A percentile compares a stretch with the other conserved stretches of the same genome.
Conservation (phyloP, 1,140 invertebrate species). For the Steinernema khuongi region DNA sequence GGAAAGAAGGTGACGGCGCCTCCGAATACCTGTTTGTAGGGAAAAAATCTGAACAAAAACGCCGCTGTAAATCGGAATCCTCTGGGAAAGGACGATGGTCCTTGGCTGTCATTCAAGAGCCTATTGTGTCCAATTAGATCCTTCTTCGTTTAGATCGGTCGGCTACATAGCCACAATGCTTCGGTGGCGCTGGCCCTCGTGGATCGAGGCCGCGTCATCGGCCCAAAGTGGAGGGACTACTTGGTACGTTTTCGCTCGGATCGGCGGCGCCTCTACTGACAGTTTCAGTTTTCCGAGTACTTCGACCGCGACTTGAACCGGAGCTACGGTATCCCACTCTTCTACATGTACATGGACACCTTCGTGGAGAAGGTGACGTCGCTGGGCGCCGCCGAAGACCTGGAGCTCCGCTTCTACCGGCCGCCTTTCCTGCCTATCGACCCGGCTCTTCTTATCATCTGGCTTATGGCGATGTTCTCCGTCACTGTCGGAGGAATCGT, state of each 20-base stretch:
- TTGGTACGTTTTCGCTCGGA: slow-evolving; percentile 31
- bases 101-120: no score
- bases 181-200: slow-evolving; percentile 44
- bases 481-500: slow-evolving; percentile 37
- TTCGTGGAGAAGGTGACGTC: slow-evolving; percentile 23
- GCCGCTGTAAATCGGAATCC: no score
- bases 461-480: slow-evolving; percentile 42
- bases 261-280: not conserved
- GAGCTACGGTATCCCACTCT: slow-evolving; percentile 25
- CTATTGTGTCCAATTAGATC: not conserved
- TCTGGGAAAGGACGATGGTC: no score
- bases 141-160: slow-evolving; percentile 35
- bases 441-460: slow-evolving; percentile 33
- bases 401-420: slow-evolving; percentile 43
- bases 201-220: slow-evolving; percentile 37
- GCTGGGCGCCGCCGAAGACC: slow-evolving; percentile 15
- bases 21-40: no score
- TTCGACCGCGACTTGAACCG: slow-evolving; percentile 49
- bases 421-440: slow-evolving; percentile 34
- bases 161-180: slow-evolving; percentile 23
- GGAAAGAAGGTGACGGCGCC: not conserved
- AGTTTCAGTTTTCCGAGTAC: slow-evolving; percentile 49
- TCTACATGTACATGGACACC: slow-evolving; percentile 42
- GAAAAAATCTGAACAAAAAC: no score
- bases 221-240: slow-evolving; percentile 35